Percentiles rank a stretch among this genome's conserved stretches.
phyloP scores from a whole-genome alignment of 2,113 vertebrate genomes.

The Theropithecus gelada region DNA sequence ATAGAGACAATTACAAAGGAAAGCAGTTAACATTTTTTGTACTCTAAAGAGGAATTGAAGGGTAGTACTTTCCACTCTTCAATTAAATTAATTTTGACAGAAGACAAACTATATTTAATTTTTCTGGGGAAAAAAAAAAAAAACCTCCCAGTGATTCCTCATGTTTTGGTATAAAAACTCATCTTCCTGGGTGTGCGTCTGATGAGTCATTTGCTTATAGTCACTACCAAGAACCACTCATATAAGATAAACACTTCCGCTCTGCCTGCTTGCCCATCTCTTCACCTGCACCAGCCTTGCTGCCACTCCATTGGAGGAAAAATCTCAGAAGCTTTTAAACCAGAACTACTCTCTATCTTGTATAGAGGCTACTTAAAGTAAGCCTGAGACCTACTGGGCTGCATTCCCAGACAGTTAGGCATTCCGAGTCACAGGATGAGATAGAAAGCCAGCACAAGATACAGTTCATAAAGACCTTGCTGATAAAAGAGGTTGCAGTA shows the following conservation, averaged over 20 bases:
- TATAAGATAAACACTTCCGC: not conserved
- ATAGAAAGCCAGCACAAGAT: too few relatives aligned
- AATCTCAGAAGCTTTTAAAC: too few relatives aligned
- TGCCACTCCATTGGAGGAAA: not conserved
- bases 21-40: constrained; percentile 38
- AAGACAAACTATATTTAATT: constrained; percentile 40
- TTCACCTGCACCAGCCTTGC: not conserved
- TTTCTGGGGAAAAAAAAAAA: not conserved
- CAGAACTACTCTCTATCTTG: too few relatives aligned
- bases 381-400: too few relatives aligned
- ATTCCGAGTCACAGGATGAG: too few relatives aligned
- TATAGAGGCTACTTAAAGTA: too few relatives aligned
- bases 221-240: not conserved
- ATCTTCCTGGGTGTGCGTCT: not conserved
- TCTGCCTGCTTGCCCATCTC: not conserved
- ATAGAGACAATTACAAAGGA: constrained; percentile 61
- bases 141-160: not conserved
- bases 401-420: too few relatives aligned
- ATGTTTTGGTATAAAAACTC: not conserved
- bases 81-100: constrained; percentile 61
- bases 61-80: constrained; percentile 35
- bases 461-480: too few relatives aligned
- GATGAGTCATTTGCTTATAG: not conserved
- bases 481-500: too few relatives aligned
- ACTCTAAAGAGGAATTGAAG: constrained; percentile 40